Percentiles rank a stretch among this genome's conserved stretches.
These are phyloP conservation scores for Cataglyphis hispanica DNA, from an alignment of 1,140 invertebrate genomes.

Conservation along the genomic window DNA sequence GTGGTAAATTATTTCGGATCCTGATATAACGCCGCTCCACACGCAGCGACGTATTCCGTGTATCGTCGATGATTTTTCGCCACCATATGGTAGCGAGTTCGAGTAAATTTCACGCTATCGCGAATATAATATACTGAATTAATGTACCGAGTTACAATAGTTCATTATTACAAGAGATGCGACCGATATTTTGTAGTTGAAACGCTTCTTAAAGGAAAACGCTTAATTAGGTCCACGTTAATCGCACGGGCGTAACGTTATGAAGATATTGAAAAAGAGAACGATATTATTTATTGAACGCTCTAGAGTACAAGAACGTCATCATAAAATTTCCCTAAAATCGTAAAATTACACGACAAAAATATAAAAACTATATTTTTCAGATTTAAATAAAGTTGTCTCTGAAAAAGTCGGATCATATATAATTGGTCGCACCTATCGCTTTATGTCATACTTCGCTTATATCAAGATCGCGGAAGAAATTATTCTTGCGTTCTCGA, in stretches of 20 bases:
- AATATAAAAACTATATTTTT: too few species aligned
- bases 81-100: conserved; percentile 16
- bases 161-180: conserved; percentile 1
- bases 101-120: conserved; percentile 19
- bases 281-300: neutral
- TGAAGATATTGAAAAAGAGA: neutral
- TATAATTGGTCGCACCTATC: neutral
- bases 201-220: neutral
- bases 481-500: conserved; percentile 14
- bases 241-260: neutral
- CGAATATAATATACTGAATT: conserved; percentile 7
- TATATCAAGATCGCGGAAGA: conserved; percentile 22
- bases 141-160: neutral
- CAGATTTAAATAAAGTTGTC: too few species aligned
- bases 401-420: neutral
- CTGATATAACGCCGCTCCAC: conserved; percentile 70
- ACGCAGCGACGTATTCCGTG: conserved; percentile 56
- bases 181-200: neutral
- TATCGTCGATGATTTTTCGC: conserved; percentile 61
- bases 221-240: conserved; percentile 9
- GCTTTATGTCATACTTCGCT: conserved; percentile 30
- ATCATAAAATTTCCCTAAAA: too few species aligned
- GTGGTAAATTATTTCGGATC: conserved; percentile 67
- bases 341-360: too few species aligned
- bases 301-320: too few species aligned